A percentile compares a stretch with the other conserved stretches of the same genome.
These are phyloP conservation scores for Erpetoichthys calabaricus DNA, from an alignment of 2,797 vertebrate genomes.

Conservation along the genomic window DNA sequence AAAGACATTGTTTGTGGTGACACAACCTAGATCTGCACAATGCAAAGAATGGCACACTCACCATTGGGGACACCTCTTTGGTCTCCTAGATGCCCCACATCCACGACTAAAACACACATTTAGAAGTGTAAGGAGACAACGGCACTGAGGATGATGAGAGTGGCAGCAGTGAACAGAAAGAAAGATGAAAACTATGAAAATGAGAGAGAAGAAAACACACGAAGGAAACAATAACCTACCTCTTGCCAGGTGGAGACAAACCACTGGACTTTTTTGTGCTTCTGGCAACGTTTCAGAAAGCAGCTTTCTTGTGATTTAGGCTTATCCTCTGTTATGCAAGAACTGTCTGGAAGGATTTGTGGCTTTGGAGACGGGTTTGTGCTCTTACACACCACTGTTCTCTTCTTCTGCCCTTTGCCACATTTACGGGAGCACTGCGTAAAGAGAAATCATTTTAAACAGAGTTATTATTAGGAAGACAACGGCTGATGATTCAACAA, in stretches of 20 bases:
- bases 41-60: too few relatives aligned
- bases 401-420: slow-evolving; percentile 65
- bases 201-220: too few relatives aligned
- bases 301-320: slow-evolving; percentile 63
- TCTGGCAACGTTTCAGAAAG: slow-evolving; percentile 60
- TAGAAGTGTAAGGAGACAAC: too few relatives aligned
- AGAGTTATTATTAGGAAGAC: slow-evolving; percentile 11
- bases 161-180: too few relatives aligned
- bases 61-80: too few relatives aligned
- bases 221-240: slow-evolving; percentile 29
- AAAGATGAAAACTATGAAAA: too few relatives aligned
- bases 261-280: slow-evolving; percentile 69
- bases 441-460: slow-evolving; percentile 16
- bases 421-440: slow-evolving; percentile 72
- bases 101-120: too few relatives aligned
- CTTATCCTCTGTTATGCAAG: slow-evolving; percentile 46
- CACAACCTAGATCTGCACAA: too few relatives aligned
- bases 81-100: too few relatives aligned
- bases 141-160: too few relatives aligned
- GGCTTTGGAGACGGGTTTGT: slow-evolving; percentile 27
- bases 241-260: slow-evolving; percentile 69
- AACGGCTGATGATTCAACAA: too few relatives aligned
- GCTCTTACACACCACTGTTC: slow-evolving; percentile 54
- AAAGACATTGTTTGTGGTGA: too few relatives aligned
- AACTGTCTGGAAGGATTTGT: slow-evolving; percentile 38